Evolutionary conservation across 2,113 vertebrate species (phyloP).

Genomic region (Poicephalus gulielmi): DNA sequence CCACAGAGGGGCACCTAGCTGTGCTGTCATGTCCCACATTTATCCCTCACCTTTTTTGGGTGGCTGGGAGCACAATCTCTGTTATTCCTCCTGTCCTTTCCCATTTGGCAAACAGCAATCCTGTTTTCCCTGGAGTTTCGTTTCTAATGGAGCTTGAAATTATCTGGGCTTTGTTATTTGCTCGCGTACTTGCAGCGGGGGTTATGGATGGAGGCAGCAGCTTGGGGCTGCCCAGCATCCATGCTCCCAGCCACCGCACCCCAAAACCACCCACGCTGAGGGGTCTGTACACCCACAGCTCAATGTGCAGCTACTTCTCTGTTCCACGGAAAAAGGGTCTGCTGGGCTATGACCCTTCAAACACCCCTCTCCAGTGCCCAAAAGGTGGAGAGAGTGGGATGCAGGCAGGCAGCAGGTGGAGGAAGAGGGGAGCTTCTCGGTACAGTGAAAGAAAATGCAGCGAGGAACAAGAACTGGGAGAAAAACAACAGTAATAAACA

Average conservation of each 20-base stretch:
- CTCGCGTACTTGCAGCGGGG: not conserved
- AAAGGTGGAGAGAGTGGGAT: not conserved
- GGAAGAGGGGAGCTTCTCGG: not conserved
- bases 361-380: not conserved
- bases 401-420: not conserved
- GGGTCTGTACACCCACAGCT: not conserved
- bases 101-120: not conserved
- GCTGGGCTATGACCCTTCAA: not conserved
- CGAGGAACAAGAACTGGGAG: constrained; percentile 5
- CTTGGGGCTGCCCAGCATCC: not conserved
- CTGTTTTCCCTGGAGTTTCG: not conserved
- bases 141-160: constrained; percentile 69
- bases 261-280: not conserved
- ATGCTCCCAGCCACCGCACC: not conserved
- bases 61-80: not conserved
- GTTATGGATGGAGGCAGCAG: not conserved
- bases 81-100: constrained; percentile 24
- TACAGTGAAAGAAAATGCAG: not conserved
- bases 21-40: fast-evolving
- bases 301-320: not conserved
- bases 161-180: constrained; percentile 50
- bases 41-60: not conserved
- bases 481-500: constrained; percentile 68
- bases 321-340: not conserved
- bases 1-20: fast-evolving